Conservation (phyloP, 2,888 invertebrate species). For the Drosophila niveifrons region DNA sequence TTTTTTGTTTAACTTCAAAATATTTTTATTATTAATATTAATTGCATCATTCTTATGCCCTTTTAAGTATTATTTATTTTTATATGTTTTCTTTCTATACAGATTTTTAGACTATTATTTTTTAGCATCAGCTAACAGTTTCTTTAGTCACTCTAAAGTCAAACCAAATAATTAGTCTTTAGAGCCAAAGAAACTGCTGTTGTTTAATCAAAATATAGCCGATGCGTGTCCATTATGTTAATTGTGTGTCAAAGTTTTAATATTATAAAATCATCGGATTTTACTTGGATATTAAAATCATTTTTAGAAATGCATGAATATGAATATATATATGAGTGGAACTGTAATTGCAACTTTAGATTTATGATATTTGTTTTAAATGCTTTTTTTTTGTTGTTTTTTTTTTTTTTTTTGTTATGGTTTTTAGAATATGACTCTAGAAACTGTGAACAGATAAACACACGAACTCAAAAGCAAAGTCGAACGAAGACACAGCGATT, state of each 20-base stretch:
- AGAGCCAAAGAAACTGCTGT: slow-evolving; percentile 46
- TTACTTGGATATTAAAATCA: slow-evolving; percentile 71
- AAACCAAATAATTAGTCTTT: slow-evolving; percentile 35
- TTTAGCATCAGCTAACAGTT: slow-evolving; percentile 53
- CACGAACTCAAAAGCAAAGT: slow-evolving; percentile 54
- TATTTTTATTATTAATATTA: slow-evolving; percentile 18
- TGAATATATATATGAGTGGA: slow-evolving; percentile 48
- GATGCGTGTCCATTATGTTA: slow-evolving; percentile 52
- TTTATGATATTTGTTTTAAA: slow-evolving; percentile 27
- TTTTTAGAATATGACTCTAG: slow-evolving; percentile 23
- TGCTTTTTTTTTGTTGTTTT: neutral
- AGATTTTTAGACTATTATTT: slow-evolving; percentile 37
- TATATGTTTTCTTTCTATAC: slow-evolving; percentile 48
- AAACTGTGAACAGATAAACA: slow-evolving; percentile 47
- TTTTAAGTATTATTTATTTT: slow-evolving; percentile 43
- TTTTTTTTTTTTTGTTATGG: no score
- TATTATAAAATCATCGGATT: slow-evolving; percentile 84
- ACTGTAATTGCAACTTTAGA: slow-evolving; percentile 60
- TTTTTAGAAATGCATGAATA: slow-evolving; percentile 78
- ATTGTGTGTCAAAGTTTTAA: slow-evolving; percentile 84
- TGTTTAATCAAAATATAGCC: slow-evolving; percentile 24
- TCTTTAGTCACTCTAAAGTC: slow-evolving; percentile 61
- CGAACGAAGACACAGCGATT: slow-evolving; percentile 42
- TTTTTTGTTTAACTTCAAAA: slow-evolving; percentile 24
- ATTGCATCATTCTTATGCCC: slow-evolving; percentile 49